Conservation (phyloP, 2,888 invertebrate species). For the Invenusta paracnida region DNA sequence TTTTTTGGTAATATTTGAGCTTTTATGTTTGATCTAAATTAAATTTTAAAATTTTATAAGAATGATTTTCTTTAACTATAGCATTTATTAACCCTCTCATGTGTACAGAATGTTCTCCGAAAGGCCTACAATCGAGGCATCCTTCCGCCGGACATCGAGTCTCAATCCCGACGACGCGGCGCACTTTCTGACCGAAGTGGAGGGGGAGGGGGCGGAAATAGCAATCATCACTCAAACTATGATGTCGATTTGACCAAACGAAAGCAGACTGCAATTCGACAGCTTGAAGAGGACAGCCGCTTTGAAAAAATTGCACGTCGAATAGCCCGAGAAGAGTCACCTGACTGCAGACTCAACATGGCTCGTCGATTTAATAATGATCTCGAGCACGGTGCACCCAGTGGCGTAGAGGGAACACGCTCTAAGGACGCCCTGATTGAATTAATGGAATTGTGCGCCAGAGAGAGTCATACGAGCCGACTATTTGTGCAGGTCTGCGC, state of each 20-base stretch:
- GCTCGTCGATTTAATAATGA: background rate
- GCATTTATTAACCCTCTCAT: too few species aligned
- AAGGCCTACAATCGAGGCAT: background rate
- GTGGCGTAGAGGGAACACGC: background rate
- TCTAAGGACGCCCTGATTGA: background rate
- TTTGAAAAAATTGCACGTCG: background rate
- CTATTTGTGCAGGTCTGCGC: background rate
- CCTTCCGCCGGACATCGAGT: background rate
- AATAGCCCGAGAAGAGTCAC: background rate
- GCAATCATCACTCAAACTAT: background rate
- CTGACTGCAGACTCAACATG: background rate
- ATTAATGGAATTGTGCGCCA: background rate
- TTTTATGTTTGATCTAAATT: too few species aligned
- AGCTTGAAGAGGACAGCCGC: background rate
- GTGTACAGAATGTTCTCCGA: background rate
- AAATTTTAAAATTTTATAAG: too few species aligned
- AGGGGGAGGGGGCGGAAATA: too few species aligned
- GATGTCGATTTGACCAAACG: background rate
- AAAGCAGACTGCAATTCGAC: background rate
- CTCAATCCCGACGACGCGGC: background rate
- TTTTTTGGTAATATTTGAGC: too few species aligned
- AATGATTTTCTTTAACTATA: background rate
- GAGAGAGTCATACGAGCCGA: background rate
- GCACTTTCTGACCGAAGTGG: background rate
- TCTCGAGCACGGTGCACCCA: background rate